Evolutionary conservation across 2,888 invertebrate genomes (phyloP).

Genomic region (Megaustenia siamemsis): DNA sequence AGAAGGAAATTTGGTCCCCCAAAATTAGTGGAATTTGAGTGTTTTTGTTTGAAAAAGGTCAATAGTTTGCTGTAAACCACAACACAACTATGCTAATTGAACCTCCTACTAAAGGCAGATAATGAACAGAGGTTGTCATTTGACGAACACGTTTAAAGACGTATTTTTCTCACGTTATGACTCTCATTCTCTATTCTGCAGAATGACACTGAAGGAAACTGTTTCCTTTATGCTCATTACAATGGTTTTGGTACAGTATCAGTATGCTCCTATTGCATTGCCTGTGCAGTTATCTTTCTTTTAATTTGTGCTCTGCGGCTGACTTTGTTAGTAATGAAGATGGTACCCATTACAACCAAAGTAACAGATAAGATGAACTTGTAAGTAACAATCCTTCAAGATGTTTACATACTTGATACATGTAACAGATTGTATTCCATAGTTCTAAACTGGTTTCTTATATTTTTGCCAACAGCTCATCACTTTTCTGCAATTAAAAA

Average conservation of each 20-base stretch:
- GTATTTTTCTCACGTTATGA: too few species aligned
- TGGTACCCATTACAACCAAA: neutral
- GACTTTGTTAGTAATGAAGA: constrained; percentile 14
- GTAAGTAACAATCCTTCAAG: constrained; percentile 14
- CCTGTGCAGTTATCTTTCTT: constrained; percentile 25
- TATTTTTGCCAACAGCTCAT: neutral
- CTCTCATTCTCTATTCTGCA: neutral
- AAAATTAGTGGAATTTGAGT: too few species aligned
- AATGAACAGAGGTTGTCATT: too few species aligned
- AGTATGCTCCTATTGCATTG: constrained; percentile 41
- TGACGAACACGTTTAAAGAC: too few species aligned
- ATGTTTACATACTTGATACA: too few species aligned
- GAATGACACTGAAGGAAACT: constrained; percentile 13
- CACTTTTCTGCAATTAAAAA: neutral
- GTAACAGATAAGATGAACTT: neutral
- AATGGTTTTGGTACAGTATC: neutral
- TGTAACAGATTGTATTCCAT: neutral
- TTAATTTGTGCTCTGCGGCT: constrained; percentile 22
- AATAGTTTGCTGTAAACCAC: too few species aligned
- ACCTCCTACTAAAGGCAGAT: too few species aligned
- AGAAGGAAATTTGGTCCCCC: too few species aligned
- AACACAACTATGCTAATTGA: too few species aligned
- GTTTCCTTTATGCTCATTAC: constrained; percentile 32
- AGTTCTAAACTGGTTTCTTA: neutral
- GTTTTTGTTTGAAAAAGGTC: too few species aligned